Evolutionary conservation across 2,888 invertebrate species (phyloP).

Genomic region (Apotomis capreana): DNA sequence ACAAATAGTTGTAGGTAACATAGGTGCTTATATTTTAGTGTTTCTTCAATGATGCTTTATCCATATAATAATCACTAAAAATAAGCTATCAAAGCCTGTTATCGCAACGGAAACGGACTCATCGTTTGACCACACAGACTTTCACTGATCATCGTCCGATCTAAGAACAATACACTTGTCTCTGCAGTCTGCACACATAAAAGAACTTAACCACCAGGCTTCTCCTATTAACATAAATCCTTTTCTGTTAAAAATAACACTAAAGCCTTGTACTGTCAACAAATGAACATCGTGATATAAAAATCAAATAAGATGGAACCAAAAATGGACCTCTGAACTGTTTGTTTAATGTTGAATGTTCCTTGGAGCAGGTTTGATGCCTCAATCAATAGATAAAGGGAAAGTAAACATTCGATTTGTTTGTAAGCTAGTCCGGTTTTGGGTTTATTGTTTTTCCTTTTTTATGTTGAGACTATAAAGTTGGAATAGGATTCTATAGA

Average conservation of each 20-base stretch:
- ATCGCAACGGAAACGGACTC: background rate
- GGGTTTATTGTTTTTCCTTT: background rate
- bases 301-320: slow-evolving; percentile 1
- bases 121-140: slow-evolving; percentile 6
- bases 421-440: slow-evolving; percentile 3
- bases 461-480: background rate
- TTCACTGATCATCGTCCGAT: slow-evolving; percentile 10
- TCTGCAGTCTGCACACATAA: background rate
- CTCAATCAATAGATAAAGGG: slow-evolving; percentile 25
- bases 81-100: background rate
- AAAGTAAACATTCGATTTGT: slow-evolving; percentile 26
- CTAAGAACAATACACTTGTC: slow-evolving; percentile 13
- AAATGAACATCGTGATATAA: slow-evolving; percentile 25
- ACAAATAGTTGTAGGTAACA: too few relatives aligned
- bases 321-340: background rate
- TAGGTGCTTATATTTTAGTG: too few relatives aligned
- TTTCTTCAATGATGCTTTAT: too few relatives aligned
- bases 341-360: background rate
- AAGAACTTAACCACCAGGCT: background rate
- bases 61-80: background rate
- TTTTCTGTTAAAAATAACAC: background rate
- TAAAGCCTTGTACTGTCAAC: slow-evolving; percentile 15
- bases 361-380: background rate
- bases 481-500: background rate
- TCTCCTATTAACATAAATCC: background rate